phyloP scores from a whole-genome alignment of 2,113 vertebrate species.

The Dromiciops gliroides region DNA sequence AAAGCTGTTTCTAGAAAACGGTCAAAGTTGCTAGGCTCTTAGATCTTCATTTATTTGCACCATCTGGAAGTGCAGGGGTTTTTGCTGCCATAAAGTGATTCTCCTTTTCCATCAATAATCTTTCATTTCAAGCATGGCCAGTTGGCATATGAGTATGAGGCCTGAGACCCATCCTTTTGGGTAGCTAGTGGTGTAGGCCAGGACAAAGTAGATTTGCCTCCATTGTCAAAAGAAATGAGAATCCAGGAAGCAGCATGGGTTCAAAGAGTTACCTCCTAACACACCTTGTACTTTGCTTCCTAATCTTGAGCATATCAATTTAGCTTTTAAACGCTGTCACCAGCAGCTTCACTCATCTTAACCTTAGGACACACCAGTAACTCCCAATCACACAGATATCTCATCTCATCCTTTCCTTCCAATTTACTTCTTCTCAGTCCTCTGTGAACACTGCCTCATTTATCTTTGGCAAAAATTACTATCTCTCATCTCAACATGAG shows the following conservation, averaged over 20 bases:
- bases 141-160: constrained; percentile 54
- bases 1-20: constrained; percentile 55
- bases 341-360: not conserved
- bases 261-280: not conserved
- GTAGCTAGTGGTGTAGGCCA: constrained; percentile 15
- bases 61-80: constrained; percentile 35
- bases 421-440: not conserved
- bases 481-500: not conserved
- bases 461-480: not conserved
- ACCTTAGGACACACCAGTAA: not conserved
- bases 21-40: constrained; percentile 37
- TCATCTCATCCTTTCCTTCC: not conserved
- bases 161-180: constrained; percentile 44
- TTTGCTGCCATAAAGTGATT: constrained; percentile 63
- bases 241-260: not conserved
- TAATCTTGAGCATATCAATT: not conserved
- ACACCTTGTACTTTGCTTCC: not conserved
- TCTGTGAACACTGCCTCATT: not conserved
- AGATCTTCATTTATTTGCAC: constrained; percentile 57
- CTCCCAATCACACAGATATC: not conserved
- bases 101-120: constrained; percentile 70
- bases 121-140: constrained; percentile 52
- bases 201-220: not conserved
- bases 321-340: not conserved
- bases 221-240: not conserved